Percentiles rank a stretch among this genome's conserved stretches.
Conservation (phyloP, 2,113 vertebrate genomes). For the Malurus elegans region DNA sequence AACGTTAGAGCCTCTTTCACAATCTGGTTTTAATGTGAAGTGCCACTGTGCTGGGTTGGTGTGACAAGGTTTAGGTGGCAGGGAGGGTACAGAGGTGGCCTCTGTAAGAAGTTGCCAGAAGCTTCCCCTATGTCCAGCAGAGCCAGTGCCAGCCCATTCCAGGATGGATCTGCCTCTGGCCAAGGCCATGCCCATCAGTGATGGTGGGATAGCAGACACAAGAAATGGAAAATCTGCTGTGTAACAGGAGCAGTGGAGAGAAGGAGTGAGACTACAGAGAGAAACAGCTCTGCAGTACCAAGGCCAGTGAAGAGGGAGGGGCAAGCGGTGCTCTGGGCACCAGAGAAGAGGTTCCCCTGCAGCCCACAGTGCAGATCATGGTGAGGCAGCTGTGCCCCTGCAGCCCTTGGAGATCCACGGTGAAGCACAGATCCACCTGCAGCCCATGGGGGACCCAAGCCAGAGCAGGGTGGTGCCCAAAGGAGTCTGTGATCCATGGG, state of each 20-base stretch:
- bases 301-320: not conserved
- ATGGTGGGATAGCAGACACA: not conserved
- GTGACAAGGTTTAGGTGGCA: not conserved
- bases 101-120: not conserved
- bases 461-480: not conserved
- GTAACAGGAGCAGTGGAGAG: not conserved
- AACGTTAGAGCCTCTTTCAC: not conserved
- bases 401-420: not conserved
- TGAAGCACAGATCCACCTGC: not conserved
- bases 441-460: fast-evolving
- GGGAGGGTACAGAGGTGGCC: not conserved
- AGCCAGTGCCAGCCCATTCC: not conserved
- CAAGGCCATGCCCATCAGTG: not conserved
- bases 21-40: not conserved
- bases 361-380: fast-evolving
- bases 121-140: not conserved
- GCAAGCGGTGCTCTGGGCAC: no score
- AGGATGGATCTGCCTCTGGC: not conserved
- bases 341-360: not conserved
- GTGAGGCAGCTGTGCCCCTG: not conserved
- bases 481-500: not conserved
- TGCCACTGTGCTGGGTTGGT: not conserved
- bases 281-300: not conserved
- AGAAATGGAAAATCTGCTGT: not conserved
- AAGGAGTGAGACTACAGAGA: fast-evolving